phyloP scores from a whole-genome alignment of 2,797 vertebrate species.

The Sebastes matsubarae region DNA sequence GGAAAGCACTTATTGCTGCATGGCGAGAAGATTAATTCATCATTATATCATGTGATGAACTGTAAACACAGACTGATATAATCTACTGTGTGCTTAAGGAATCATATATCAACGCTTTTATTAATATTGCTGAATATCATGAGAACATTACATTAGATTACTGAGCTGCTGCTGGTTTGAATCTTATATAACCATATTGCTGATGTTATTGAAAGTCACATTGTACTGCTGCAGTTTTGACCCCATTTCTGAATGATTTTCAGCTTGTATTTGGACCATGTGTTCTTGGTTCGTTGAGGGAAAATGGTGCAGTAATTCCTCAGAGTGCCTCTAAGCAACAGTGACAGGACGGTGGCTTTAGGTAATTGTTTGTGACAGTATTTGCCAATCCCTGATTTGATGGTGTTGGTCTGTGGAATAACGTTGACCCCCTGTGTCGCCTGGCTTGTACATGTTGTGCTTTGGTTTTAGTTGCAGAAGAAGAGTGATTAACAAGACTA shows the following conservation, averaged over 20 bases:
- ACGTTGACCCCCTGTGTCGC: not conserved
- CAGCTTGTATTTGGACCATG: not conserved
- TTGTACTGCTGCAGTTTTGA: constrained; percentile 9
- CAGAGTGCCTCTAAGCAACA: constrained; percentile 41
- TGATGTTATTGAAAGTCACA: constrained; percentile 18
- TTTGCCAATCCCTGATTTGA: constrained; percentile 52
- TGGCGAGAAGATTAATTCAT: constrained; percentile 37
- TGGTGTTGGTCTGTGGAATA: constrained; percentile 33
- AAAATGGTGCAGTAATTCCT: constrained; percentile 51
- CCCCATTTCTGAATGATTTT: constrained; percentile 27
- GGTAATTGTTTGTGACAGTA: constrained; percentile 58
- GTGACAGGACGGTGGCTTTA: constrained; percentile 48
- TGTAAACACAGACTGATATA: constrained; percentile 40
- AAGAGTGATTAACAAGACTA: constrained; percentile 18
- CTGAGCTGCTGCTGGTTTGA: constrained; percentile 19
- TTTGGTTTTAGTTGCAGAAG: constrained; percentile 1
- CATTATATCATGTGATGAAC: constrained; percentile 41
- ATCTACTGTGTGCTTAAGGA: constrained; percentile 20
- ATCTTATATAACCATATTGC: constrained; percentile 9
- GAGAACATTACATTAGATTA: constrained; percentile 20
- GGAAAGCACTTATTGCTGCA: not conserved
- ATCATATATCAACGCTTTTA: constrained; percentile 3
- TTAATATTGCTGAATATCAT: not conserved
- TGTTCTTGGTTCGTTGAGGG: constrained; percentile 1
- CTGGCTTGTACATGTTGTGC: not conserved